Percentiles rank a stretch among this genome's conserved stretches.
phyloP scores from a whole-genome alignment of 2,888 invertebrate species.

The Xestia rhomboidea region DNA sequence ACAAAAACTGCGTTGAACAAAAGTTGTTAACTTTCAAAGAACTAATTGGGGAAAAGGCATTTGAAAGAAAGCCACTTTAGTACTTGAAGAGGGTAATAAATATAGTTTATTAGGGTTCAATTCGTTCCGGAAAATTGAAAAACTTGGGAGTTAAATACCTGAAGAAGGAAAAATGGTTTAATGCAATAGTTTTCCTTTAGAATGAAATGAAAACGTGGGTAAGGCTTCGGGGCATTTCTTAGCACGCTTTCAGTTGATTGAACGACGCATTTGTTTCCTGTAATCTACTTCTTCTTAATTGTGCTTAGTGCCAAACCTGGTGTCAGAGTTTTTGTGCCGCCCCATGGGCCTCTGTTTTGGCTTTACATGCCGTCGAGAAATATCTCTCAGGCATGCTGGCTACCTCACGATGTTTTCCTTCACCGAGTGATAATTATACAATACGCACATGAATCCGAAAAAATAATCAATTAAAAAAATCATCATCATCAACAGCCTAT shows the following conservation, averaged over 20 bases:
- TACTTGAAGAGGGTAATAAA: background rate
- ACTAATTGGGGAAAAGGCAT: background rate
- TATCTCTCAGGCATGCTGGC: too few relatives aligned
- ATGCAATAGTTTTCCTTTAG: background rate
- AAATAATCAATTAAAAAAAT: too few relatives aligned
- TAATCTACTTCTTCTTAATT: too few relatives aligned
- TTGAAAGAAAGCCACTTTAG: background rate
- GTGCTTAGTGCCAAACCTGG: too few relatives aligned
- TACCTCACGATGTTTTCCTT: too few relatives aligned
- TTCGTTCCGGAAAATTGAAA: slow-evolving; percentile 9
- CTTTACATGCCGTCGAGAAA: too few relatives aligned
- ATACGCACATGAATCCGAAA: too few relatives aligned
- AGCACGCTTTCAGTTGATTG: background rate
- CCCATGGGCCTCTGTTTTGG: too few relatives aligned
- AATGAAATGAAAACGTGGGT: background rate
- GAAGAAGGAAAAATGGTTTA: background rate
- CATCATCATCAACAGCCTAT: too few relatives aligned
- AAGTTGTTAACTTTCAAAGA: background rate
- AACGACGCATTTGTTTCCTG: background rate
- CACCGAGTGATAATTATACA: too few relatives aligned
- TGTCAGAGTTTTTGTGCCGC: too few relatives aligned
- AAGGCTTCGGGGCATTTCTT: background rate
- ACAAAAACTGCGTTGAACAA: background rate
- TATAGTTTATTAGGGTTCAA: slow-evolving; percentile 17
- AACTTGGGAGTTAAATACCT: background rate